phyloP scores from a whole-genome alignment of 2,113 vertebrate genomes.

The Excalfactoria chinensis region DNA sequence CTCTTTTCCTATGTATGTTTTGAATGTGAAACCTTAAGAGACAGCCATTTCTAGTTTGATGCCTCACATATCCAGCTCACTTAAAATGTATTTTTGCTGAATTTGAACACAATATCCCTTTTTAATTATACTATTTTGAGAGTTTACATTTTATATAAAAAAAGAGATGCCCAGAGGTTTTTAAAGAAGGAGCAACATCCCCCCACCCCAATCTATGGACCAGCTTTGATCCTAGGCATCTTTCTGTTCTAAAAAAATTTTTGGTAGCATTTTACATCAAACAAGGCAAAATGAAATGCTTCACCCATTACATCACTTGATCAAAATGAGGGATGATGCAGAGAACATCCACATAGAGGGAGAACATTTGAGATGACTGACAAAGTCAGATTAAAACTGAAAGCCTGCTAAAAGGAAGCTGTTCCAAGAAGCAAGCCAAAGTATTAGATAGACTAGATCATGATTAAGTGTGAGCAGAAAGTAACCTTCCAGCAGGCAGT shows the following conservation, averaged over 20 bases:
- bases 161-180: neutral
- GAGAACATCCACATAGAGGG: accelerated
- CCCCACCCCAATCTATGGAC: neutral
- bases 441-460: neutral
- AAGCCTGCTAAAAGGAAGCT: neutral
- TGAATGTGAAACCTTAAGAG: neutral
- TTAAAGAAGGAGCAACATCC: neutral
- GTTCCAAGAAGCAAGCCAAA: neutral
- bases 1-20: neutral
- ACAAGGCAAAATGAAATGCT: neutral
- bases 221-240: neutral
- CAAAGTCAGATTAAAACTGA: neutral
- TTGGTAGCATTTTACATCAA: neutral
- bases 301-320: neutral
- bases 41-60: neutral
- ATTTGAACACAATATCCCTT: neutral
- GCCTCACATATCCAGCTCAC: neutral
- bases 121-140: accelerated
- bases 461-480: neutral
- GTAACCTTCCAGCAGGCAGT: neutral
- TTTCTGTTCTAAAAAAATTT: neutral
- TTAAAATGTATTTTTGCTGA: neutral
- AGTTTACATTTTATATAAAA: neutral
- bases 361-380: neutral
- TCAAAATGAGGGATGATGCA: neutral